These are phyloP conservation scores for Machaerirhynchus nigripectus DNA, from an alignment of 2,113 vertebrate genomes.

Conservation along the genomic window DNA sequence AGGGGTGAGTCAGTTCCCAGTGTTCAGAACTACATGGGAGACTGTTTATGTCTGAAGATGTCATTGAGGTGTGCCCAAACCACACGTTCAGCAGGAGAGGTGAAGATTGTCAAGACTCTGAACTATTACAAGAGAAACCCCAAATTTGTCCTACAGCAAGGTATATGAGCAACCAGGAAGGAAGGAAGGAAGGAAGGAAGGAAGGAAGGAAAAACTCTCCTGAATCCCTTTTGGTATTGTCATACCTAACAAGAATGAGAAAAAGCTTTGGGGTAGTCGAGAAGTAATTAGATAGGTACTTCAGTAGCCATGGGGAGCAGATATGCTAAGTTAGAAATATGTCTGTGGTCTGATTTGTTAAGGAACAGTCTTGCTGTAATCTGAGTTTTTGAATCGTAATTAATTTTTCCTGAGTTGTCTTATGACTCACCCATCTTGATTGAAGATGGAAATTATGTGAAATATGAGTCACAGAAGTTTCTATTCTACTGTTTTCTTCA, in stretches of 20 bases:
- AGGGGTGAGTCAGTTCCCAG: background rate
- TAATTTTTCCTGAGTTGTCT: background rate
- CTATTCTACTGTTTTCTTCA: background rate
- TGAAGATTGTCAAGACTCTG: background rate
- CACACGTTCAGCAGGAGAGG: background rate
- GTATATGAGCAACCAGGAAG: background rate
- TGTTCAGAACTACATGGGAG: background rate
- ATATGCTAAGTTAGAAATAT: background rate
- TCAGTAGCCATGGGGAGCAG: background rate
- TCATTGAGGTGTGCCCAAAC: background rate
- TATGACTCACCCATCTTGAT: background rate
- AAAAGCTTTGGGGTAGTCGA: background rate
- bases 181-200: background rate
- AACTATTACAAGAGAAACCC: background rate
- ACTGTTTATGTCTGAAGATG: background rate
- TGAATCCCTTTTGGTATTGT: background rate
- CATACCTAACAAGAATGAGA: background rate
- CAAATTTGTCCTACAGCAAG: background rate
- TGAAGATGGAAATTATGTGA: background rate
- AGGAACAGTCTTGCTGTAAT: background rate
- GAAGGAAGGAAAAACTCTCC: background rate
- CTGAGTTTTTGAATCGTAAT: background rate
- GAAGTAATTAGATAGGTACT: background rate
- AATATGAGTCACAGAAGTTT: background rate
- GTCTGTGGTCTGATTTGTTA: background rate